Evolutionary conservation across 1,140 invertebrate genomes (phyloP), one percentile per base, ranked within the genome.

Genomic region (Hermetia illucens): DNA sequence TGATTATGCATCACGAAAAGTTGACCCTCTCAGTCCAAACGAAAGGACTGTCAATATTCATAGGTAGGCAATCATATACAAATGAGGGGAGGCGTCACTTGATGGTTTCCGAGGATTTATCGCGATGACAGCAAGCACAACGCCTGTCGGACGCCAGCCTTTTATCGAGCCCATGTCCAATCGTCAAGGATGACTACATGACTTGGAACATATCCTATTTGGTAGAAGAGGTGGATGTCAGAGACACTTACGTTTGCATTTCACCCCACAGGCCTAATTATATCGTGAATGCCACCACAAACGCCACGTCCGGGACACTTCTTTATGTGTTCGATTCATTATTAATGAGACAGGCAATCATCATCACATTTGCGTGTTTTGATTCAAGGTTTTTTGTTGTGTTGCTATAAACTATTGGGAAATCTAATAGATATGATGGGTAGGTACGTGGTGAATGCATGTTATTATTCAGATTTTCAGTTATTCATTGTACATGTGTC

Each of bases 351-450:
- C 13, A 8, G 13, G 8, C 24, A 8, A 27, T 27, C 24, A 27
- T 27, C 24, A 27, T 27, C 24, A 27, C 24, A 27, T 27, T 27
- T 27, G 24, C 24, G 24, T 27, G 24, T 27, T 27, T 27, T 27
- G 24, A 27, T 27, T 27, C 24, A 27, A 9, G 8, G 24, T 13
- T 27, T 13, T 9, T 27, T 9, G 8, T 13, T 27, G 13, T 13
- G 24, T 8, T 8, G 24, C 8, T 27, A 9, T 27, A 27, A 9
- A 9, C 24, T 9, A 27, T 13, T 27, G 24, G 13, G 13, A 27
- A 13, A 27, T 13, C 24, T 27, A 9, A 27, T 27, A 13, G 24
- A 27, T 27, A n/a, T n/a, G n/a, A n/a, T 13, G 24, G 24, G 24
- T 27, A 27, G 24, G 8, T 13, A 27, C 24, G 13, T 27, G 24